Percentiles rank a stretch among this genome's conserved stretches.
phyloP scores from a whole-genome alignment of 64 coral and sea anemone genomes.

The Montipora capricornis region DNA sequence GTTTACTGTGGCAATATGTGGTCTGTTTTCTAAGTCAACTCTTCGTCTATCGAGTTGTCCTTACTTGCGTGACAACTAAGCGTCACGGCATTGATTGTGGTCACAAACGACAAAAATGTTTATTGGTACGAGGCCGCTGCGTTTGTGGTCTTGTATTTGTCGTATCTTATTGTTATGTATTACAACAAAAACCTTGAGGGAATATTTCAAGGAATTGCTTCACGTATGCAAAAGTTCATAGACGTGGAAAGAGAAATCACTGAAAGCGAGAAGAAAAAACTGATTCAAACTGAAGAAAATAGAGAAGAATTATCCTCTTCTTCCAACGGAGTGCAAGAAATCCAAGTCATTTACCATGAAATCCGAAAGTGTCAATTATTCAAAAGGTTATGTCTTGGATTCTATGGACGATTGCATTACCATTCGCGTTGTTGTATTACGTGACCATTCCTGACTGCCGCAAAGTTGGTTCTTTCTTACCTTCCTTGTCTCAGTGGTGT shows the following conservation, averaged over 20 bases:
- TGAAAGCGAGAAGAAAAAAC: background rate
- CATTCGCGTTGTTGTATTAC: constrained; percentile 57
- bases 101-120: constrained; percentile 81
- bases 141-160: constrained; percentile 71
- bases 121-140: constrained; percentile 83
- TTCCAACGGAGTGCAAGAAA: background rate
- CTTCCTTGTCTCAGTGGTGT: constrained; percentile 76
- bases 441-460: constrained; percentile 92
- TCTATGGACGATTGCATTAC: constrained; percentile 63
- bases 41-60: constrained; percentile 83
- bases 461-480: constrained; percentile 70
- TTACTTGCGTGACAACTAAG: constrained; percentile 81
- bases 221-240: background rate
- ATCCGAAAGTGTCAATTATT: constrained; percentile 54
- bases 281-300: background rate
- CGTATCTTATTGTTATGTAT: constrained; percentile 88
- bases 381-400: constrained; percentile 27
- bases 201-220: constrained; percentile 11
- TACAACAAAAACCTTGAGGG: constrained; percentile 65
- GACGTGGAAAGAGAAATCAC: background rate
- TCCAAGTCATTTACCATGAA: background rate
- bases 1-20: constrained; percentile 91
- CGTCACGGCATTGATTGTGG: constrained; percentile 61
- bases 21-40: constrained; percentile 71
- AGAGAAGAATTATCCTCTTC: background rate